Percentiles rank a stretch among this genome's conserved stretches.
Evolutionary conservation across 2,888 invertebrate genomes (phyloP).

Genomic region (Leptopterna dolabrata): DNA sequence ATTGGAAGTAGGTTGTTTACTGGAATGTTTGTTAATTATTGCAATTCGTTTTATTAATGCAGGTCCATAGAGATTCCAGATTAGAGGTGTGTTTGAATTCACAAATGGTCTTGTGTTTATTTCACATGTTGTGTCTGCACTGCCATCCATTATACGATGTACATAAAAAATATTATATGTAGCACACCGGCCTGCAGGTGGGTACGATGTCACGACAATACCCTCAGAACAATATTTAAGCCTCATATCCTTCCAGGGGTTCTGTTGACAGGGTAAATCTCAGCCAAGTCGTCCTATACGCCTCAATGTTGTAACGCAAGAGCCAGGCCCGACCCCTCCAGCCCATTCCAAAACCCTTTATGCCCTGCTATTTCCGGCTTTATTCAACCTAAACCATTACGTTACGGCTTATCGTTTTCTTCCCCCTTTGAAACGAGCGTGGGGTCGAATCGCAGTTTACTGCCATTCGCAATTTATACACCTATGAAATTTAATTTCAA

Average conservation of each 20-base stretch:
- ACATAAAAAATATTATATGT: too few relatives aligned
- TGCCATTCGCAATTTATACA: constrained; percentile 3
- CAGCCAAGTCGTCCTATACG: not conserved
- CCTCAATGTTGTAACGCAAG: not conserved
- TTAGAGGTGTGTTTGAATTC: too few relatives aligned
- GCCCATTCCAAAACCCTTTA: not conserved
- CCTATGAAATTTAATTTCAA: not conserved
- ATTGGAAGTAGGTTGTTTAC: too few relatives aligned
- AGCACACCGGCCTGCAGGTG: too few relatives aligned
- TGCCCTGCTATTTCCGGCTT: constrained; percentile 3
- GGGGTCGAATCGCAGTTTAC: not conserved
- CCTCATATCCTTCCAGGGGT: not conserved
- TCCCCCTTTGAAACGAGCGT: constrained; percentile 7
- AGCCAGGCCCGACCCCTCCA: not conserved
- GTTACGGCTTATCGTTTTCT: constrained; percentile 11
- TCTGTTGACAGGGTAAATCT: constrained; percentile 3
- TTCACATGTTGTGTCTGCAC: too few relatives aligned
- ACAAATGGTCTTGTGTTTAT: too few relatives aligned
- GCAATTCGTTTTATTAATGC: too few relatives aligned
- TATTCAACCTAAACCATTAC: constrained; percentile 3
- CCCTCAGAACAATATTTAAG: not conserved
- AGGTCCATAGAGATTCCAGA: too few relatives aligned
- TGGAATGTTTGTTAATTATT: too few relatives aligned
- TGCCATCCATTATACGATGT: too few relatives aligned
- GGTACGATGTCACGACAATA: not conserved